Base-by-base conservation (phyloP, 2,113 vertebrate species). In the Chamaea fasciata region DNA sequence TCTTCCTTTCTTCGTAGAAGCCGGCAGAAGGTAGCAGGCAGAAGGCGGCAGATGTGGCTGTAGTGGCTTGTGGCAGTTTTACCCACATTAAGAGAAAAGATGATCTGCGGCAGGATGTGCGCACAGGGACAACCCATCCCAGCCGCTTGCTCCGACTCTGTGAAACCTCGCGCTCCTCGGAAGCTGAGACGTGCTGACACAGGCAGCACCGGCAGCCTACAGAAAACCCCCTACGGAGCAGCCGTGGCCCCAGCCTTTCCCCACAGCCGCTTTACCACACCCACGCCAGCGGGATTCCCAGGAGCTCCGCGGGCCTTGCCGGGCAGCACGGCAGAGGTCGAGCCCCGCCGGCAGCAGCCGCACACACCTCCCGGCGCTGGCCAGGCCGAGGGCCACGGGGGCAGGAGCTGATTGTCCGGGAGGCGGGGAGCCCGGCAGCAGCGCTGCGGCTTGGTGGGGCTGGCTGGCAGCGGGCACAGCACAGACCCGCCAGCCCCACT, bases 41-140 rank as follows among this genome's bases (percentile, higher is more conserved):
- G 73, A 65, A 53, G 39, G 60, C 9, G 33, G 35, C 42, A 64
- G 73, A 60, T 0, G 42, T 16, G 20, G 49, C 41, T 33, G 50
- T 3, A 17, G 76, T 9, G 31, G 50, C 12, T 63, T 26, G 71
- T 64, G 89, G 79, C 55, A 71, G 60, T 50, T 87, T 35, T 55
- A 46, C 62, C 46, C 57, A 9, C 6, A 7, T 84, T 92, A 50
- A 33, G 44, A 64, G 56, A 69, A 85, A 11, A 1, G 0, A 30
- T 76, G 9, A 13, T 47, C 15, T 15, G n/a, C 0, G 28, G 82
- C 70, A 41, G 49, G 83, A 20, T 63, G 23, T 5, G 2, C 5
- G 5, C 2, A 7, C 2, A 4, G 30, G 26, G 55, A 52, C 65
- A 27, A 10, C 55, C 59, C 6, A 1, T 2, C 1, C 1, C 8